Conservation (phyloP, 2,888 invertebrate species). For the Dinocampus coccinellae region DNA sequence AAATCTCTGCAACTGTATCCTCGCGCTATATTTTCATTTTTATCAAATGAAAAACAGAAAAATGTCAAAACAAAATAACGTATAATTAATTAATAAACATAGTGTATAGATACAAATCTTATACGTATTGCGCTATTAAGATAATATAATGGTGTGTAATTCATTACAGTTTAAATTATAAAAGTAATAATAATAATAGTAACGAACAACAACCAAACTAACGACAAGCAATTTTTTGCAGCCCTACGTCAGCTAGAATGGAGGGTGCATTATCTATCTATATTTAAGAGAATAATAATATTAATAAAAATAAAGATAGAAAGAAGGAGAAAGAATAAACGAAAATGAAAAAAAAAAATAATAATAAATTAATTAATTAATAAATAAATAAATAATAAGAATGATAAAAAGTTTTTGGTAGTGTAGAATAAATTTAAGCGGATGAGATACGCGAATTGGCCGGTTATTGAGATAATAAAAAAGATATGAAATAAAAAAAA, state of each 20-base stretch:
- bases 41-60: constrained; percentile 17
- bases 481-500: constrained; percentile 6
- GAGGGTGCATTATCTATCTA: constrained; percentile 26
- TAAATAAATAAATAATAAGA: background rate
- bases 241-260: background rate
- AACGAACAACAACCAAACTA: constrained; percentile 22
- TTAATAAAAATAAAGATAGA: constrained; percentile 11
- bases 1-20: constrained; percentile 2
- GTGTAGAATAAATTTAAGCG: background rate
- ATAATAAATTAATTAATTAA: background rate
- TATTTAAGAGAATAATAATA: constrained; percentile 5
- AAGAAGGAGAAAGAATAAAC: background rate
- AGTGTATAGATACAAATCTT: constrained; percentile 18
- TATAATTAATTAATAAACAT: no score
- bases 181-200: constrained; percentile 6
- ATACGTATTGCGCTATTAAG: constrained; percentile 40
- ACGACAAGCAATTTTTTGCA: constrained; percentile 40
- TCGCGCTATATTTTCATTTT: constrained; percentile 27
- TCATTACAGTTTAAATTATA: constrained; percentile 12
- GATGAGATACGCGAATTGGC: constrained; percentile 2
- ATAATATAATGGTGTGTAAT: constrained; percentile 23
- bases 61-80: no score
- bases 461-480: constrained; percentile 23
- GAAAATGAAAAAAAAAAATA: background rate
- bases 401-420: constrained; percentile 5